Percentiles rank a stretch among this genome's conserved stretches.
phyloP scores from a whole-genome alignment of 2,797 vertebrate species.

The Coregonus suidteri region DNA sequence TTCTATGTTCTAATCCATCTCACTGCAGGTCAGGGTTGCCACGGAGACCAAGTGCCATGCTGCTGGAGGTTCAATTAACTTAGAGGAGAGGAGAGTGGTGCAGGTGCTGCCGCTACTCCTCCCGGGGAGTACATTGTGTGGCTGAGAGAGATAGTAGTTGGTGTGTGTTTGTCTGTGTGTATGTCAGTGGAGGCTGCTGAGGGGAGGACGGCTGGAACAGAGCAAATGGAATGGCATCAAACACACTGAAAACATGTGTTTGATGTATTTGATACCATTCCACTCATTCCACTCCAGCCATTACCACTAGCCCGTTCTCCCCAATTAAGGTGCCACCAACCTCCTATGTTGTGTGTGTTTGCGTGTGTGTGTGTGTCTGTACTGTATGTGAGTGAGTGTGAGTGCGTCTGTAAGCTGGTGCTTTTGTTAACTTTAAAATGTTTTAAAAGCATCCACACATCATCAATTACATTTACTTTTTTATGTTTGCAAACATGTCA shows the following conservation, averaged over 20 bases:
- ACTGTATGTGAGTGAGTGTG: not conserved
- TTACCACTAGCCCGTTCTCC: too few relatives aligned
- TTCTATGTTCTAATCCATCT: slow-evolving; percentile 60
- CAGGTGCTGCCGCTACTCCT: slow-evolving; percentile 29
- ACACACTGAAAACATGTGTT: too few relatives aligned
- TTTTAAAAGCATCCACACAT: not conserved
- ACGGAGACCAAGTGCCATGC: slow-evolving; percentile 73
- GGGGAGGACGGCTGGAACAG: too few relatives aligned
- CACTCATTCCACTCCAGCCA: too few relatives aligned
- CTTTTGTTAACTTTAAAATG: not conserved
- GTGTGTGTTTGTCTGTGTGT: slow-evolving; percentile 16
- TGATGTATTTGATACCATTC: too few relatives aligned
- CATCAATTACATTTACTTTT: not conserved
- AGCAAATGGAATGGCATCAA: too few relatives aligned
- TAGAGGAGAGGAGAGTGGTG: slow-evolving; percentile 25
- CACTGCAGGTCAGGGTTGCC: slow-evolving; percentile 73
- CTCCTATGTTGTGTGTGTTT: not conserved
- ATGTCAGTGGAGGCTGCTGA: not conserved
- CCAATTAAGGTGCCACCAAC: too few relatives aligned
- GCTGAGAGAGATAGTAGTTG: slow-evolving; percentile 19
- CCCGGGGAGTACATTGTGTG: slow-evolving; percentile 16
- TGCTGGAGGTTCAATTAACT: slow-evolving; percentile 71
- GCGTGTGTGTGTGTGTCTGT: not conserved
- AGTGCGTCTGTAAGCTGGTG: not conserved
- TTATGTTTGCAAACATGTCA: not conserved